phyloP scores from a whole-genome alignment of 2,113 vertebrate species.

The Oryctolagus cuniculus region mOryCun1.1 NC_091443.1:88760001-88760500 shows the following conservation, averaged over 20 bases:
- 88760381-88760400: slow-evolving; percentile 50
- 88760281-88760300: background rate
- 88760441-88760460: background rate
- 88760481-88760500: no score
- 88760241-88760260: slow-evolving; percentile 31
- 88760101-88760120: background rate
- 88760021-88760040: slow-evolving; percentile 25
- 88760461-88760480: no score
- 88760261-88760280: slow-evolving; percentile 19
- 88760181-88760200: background rate
- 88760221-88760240: background rate
- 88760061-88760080: background rate
- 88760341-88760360: slow-evolving; percentile 27
- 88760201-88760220: slow-evolving; percentile 2
- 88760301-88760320: slow-evolving; percentile 17
- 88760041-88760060: background rate
- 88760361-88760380: background rate
- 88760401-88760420: background rate
- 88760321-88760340: background rate
- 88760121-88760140: background rate
- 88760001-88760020: slow-evolving; percentile 25
- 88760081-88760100: slow-evolving; percentile 17
- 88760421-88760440: background rate
- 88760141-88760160: background rate
- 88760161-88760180: background rate